Percentiles rank a stretch among this genome's conserved stretches.
Evolutionary conservation across 2,888 invertebrate species (phyloP).

Genomic region (Dexiosoma caninum): DNA sequence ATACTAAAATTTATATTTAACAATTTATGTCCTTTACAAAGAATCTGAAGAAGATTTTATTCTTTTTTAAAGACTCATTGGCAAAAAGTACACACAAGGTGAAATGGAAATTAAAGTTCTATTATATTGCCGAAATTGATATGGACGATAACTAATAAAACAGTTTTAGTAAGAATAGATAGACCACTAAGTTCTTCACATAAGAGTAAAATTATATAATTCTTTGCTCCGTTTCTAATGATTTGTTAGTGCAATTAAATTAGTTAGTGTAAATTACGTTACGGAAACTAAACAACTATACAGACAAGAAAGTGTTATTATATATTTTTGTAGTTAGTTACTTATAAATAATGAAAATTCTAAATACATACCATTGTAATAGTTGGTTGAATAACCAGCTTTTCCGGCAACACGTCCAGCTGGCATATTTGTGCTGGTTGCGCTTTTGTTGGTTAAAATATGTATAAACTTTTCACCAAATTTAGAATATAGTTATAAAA

Average conservation of each 20-base stretch:
- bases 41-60: no score
- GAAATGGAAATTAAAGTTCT: no score
- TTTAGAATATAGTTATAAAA: not conserved
- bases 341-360: not conserved
- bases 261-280: not conserved
- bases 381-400: constrained; percentile 77
- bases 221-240: no score
- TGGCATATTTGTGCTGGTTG: constrained; percentile 71
- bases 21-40: no score
- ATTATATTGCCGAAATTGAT: no score
- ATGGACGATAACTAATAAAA: no score
- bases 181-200: no score
- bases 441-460: not conserved
- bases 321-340: not conserved
- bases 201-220: no score
- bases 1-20: no score
- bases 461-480: not conserved
- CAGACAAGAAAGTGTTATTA: not conserved
- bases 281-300: constrained; percentile 2
- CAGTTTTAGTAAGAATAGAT: no score
- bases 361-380: constrained; percentile 74
- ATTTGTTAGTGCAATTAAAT: not conserved
- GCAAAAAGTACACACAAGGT: no score
- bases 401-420: constrained; percentile 78
- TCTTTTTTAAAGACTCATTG: no score